Conservation (phyloP, 2,797 vertebrate species). For the Xenentodon cancila region DNA sequence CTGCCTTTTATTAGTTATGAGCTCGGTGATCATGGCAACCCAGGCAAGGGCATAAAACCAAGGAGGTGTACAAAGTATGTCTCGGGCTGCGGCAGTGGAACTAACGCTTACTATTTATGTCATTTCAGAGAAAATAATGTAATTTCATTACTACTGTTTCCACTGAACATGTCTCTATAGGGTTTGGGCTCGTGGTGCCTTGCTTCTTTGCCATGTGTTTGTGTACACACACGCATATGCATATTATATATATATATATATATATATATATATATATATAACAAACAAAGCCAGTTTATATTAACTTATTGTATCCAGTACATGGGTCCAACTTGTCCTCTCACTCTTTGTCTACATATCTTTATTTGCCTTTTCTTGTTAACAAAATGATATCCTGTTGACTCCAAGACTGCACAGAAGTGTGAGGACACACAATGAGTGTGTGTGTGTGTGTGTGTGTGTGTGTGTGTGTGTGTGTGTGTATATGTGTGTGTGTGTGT, state of each 20-base stretch:
- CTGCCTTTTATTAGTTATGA: slow-evolving; percentile 57
- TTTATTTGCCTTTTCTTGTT: slow-evolving; percentile 72
- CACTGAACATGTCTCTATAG: slow-evolving; percentile 29
- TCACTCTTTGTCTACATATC: slow-evolving; percentile 51
- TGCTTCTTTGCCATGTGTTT: slow-evolving; percentile 34
- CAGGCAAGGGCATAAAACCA: slow-evolving; percentile 34
- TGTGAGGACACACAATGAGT: slow-evolving; percentile 11
- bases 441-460: too few species aligned
- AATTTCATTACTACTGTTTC: slow-evolving; percentile 41
- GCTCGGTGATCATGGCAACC: slow-evolving; percentile 35
- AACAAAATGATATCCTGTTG: slow-evolving; percentile 56
- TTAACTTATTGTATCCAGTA: slow-evolving; percentile 47
- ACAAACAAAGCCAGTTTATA: slow-evolving; percentile 16
- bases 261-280: too few species aligned
- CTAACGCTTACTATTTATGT: slow-evolving; percentile 53
- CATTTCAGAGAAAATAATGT: slow-evolving; percentile 24
- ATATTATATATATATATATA: too few species aligned
- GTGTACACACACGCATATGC: neutral
- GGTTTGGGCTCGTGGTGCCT: slow-evolving; percentile 14
- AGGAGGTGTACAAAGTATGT: slow-evolving; percentile 20
- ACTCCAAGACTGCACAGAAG: slow-evolving; percentile 39
- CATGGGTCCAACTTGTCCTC: slow-evolving; percentile 25
- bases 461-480: slow-evolving; percentile 1
- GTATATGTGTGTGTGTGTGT: neutral
- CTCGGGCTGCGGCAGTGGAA: slow-evolving; percentile 27